These are phyloP conservation scores for Pasiphila rectangulata DNA, from an alignment of 2,888 invertebrate species.

Conservation along the genomic window DNA sequence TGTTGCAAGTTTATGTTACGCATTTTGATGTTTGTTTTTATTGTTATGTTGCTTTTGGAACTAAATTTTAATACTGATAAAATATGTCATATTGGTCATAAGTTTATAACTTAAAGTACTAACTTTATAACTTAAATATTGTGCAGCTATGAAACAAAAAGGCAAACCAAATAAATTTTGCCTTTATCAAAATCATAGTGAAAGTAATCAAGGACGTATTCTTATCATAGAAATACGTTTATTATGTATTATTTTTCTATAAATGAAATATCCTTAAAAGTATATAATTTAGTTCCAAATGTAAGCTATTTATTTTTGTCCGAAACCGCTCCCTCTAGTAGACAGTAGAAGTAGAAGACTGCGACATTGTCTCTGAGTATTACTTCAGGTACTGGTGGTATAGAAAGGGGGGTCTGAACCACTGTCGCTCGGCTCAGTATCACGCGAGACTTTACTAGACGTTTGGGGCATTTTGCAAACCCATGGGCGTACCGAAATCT, in stretches of 20 bases:
- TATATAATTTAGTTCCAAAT: conserved; percentile 29
- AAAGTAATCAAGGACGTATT: too few relatives aligned
- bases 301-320: conserved; percentile 29
- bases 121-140: too few relatives aligned
- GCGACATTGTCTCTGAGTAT: conserved; percentile 94
- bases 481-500: too few relatives aligned
- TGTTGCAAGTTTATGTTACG: conserved; percentile 56
- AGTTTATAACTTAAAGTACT: too few relatives aligned
- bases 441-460: not conserved
- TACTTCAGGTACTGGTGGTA: conserved; percentile 99
- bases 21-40: conserved; percentile 43
- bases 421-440: conserved; percentile 33
- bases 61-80: too few relatives aligned
- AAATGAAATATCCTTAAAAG: too few relatives aligned
- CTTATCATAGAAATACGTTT: too few relatives aligned
- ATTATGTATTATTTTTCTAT: too few relatives aligned
- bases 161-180: too few relatives aligned
- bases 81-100: too few relatives aligned
- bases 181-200: not conserved
- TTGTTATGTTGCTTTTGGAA: conserved; percentile 28
- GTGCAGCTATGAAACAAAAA: too few relatives aligned
- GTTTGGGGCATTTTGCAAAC: too few relatives aligned
- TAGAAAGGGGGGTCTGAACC: conserved; percentile 44
- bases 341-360: conserved; percentile 55
- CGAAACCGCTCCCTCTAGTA: conserved; percentile 37